phyloP scores from a whole-genome alignment of 2,797 vertebrate species.

The Spheniscus humboldti region DNA sequence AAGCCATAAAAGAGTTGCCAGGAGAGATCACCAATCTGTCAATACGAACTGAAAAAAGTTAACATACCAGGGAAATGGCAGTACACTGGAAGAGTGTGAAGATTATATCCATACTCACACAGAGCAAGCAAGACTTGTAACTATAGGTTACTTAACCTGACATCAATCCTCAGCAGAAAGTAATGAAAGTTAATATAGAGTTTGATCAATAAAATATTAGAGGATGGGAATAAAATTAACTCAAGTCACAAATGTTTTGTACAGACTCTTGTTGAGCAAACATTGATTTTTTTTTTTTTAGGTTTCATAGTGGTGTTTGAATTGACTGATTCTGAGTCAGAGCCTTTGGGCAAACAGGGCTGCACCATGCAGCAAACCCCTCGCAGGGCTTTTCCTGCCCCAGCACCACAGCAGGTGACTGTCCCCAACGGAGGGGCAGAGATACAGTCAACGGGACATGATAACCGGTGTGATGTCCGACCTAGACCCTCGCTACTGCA shows the following conservation, averaged over 20 bases:
- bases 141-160: constrained; percentile 42
- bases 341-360: background rate
- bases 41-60: background rate
- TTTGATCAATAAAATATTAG: constrained; percentile 66
- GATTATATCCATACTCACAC: background rate
- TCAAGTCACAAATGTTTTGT: constrained; percentile 53
- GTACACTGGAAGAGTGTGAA: background rate
- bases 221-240: constrained; percentile 61
- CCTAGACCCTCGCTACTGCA: accelerated
- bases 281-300: constrained; percentile 10
- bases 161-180: constrained; percentile 49
- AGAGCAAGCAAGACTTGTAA: background rate
- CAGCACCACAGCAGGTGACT: background rate
- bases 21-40: background rate
- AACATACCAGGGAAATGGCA: background rate
- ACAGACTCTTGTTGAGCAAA: constrained; percentile 42
- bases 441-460: background rate
- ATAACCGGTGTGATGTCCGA: accelerated
- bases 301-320: constrained; percentile 11
- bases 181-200: constrained; percentile 15
- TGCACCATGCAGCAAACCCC: background rate
- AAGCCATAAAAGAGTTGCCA: background rate
- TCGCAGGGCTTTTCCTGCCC: background rate
- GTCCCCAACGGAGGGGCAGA: background rate
- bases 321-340: background rate